phyloP scores from a whole-genome alignment of 1,140 invertebrate genomes.

The Prorops nasuta region DNA sequence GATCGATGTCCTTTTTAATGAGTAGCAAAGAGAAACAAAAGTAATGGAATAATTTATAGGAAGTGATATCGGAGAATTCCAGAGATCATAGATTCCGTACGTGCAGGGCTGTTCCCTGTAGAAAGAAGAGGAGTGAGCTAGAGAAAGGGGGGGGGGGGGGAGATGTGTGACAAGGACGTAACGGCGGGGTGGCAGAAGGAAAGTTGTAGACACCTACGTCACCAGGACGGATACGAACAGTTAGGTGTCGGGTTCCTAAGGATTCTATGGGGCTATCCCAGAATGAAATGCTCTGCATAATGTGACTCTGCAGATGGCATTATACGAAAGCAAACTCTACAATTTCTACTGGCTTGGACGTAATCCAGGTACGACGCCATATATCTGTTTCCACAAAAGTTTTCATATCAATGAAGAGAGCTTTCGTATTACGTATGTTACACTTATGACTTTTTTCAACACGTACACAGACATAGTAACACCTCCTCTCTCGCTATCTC shows the following conservation, averaged over 20 bases:
- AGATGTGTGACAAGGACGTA: background rate
- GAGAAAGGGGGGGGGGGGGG: background rate
- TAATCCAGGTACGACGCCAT: too few species aligned
- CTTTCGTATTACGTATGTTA: too few species aligned
- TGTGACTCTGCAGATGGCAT: constrained; percentile 40
- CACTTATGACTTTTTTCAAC: too few species aligned
- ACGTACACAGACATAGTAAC: too few species aligned
- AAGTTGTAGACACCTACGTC: background rate
- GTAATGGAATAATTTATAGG: too few species aligned
- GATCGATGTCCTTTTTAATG: too few species aligned
- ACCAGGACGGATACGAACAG: constrained; percentile 34
- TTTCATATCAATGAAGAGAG: constrained; percentile 27
- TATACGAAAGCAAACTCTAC: constrained; percentile 34
- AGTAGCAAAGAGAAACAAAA: too few species aligned
- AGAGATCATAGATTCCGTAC: too few species aligned
- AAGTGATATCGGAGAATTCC: too few species aligned
- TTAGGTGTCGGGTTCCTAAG: constrained; percentile 43
- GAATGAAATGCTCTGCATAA: constrained; percentile 51
- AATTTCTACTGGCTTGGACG: constrained; percentile 43
- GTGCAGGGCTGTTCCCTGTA: too few species aligned
- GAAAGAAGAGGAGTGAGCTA: background rate
- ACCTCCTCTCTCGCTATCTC: too few species aligned
- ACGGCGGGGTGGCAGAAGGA: background rate
- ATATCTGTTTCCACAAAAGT: constrained; percentile 9
- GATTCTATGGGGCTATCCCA: constrained; percentile 33